Base-by-base conservation (phyloP, 92 coral and sea anemone genomes). In the Meandrina meandrites region DNA sequence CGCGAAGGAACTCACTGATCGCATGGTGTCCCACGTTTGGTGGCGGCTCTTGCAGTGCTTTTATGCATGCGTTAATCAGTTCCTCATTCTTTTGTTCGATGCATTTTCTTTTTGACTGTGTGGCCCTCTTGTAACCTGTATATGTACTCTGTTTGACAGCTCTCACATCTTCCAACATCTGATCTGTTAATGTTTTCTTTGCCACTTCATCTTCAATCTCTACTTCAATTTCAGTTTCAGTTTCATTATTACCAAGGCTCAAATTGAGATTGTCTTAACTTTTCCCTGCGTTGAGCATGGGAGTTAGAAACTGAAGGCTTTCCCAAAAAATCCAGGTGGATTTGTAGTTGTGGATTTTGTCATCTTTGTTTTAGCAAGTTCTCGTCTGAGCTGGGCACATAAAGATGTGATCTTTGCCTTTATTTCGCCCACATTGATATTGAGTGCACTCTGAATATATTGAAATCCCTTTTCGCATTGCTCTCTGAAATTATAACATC, bases 1-100 rank as follows among this genome's bases (percentile, higher is more conserved):
- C 12, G 90, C 48, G 78, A 81, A 86, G 35, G 87, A 74, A 48
- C 84, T 80, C 36, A 22, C 68, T 19, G 69, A 37, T 75, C 82
- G 73, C 81, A 75, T 68, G 42, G 87, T n/a, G 70, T 17, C 48
- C 37, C 48, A 73, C 47, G 9, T 34, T 77, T 54, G 90, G 89
- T 67, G 77, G 66, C 17, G 92, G 92, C 47, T 89, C 90, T 86
- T 92, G 90, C 69, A 89, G 90, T 18, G 84, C 94, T 28, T 81
- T 53, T 48, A 92, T 86, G 69, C 94, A 89, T 35, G 94, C 82
- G 5, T 6, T 11, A 47, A 47, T 5, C 8, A 47, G 51, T 47
- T 47, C 10, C 8, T 47, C 51, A 6, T 86, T 32, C 22, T 73
- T 73, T 11, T 32, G 16, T 4, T 73, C 77, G 9, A 11, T 42